Base-by-base conservation (phyloP, 2,888 invertebrate species). In the Yponomeuta cagnagella region DNA sequence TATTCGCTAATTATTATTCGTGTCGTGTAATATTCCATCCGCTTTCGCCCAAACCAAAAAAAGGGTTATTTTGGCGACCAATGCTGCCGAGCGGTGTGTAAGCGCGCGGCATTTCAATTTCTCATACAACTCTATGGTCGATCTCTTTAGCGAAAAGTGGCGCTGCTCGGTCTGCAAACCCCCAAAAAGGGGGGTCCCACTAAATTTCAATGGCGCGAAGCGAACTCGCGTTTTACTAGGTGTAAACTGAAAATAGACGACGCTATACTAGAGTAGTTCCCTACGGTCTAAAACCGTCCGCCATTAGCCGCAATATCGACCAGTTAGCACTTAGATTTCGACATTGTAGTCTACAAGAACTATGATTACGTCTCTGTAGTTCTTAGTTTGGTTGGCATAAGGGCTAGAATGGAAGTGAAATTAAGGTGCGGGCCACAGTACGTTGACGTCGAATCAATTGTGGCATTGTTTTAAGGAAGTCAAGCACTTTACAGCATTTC, bases 371-470 rank as follows among this genome's bases (percentile, higher is more conserved):
- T 58, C 52, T 58, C 12, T 58, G 52, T 58, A 12, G 52, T 15
- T 58, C 52, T 58, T 58, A 58, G 12, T 4, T 4, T 5, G 3
- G 12, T 58, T 3, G 52, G 52, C 52, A 12, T 15, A 58, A 58
- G 52, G 52, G 52, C 15, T 15, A 58, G 15, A 58, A 58, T 58
- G 52, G 52, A 58, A 58, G 1, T 58, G 52, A 8, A 15, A 58
- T 15, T 15, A 15, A 12, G 52, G 52, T 15, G 1, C 52, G 12
- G 12, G 1, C 15, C 1, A 58, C 15, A 15, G 15, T 58, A 58
- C 52, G 52, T 58, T 58, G 81, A 80, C 83, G 80, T 78, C 78
- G 77, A 75, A 88, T 89, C 88, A 90, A 89, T 89, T 82, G 87
- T 80, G 80, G 80, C 90, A 88, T 90, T 90, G 90, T 91, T 86